Conservation (phyloP, 2,113 vertebrate genomes). For the Actinemys pallida region DNA sequence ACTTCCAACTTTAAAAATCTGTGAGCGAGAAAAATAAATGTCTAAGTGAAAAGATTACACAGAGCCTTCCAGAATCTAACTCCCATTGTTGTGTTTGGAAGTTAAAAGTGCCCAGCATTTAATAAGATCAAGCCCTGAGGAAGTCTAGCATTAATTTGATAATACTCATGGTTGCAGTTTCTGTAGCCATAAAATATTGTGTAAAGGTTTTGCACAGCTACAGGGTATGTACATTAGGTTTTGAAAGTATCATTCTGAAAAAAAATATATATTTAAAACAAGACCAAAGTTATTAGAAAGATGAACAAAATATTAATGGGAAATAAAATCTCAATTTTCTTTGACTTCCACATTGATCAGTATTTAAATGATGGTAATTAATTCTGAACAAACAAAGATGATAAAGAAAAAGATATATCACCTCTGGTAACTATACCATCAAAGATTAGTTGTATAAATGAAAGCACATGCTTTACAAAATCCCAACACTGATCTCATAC, state of each 20-base stretch:
- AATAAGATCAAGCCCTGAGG: not conserved
- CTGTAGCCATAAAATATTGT: not conserved
- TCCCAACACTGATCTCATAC: rapidly evolving
- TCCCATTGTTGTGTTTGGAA: not conserved
- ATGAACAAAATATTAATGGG: not conserved
- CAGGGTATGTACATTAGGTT: not conserved
- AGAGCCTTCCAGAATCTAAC: too few species aligned
- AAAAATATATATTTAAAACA: not conserved
- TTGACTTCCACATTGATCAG: not conserved
- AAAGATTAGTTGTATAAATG: not conserved
- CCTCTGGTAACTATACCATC: not conserved
- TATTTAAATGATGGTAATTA: not conserved
- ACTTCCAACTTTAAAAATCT: not conserved
- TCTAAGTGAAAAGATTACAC: not conserved
- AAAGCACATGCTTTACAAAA: not conserved
- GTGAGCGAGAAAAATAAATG: not conserved
- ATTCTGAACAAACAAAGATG: not conserved
- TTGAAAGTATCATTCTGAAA: not conserved
- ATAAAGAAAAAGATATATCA: not conserved
- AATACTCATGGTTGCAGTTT: rapidly evolving
- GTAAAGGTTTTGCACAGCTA: not conserved
- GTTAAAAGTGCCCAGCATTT: not conserved
- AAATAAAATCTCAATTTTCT: not conserved
- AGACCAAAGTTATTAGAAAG: rapidly evolving
- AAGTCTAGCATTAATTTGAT: not conserved